Conservation (phyloP, 2,113 vertebrate genomes). For the Atlantisia rogersi region DNA sequence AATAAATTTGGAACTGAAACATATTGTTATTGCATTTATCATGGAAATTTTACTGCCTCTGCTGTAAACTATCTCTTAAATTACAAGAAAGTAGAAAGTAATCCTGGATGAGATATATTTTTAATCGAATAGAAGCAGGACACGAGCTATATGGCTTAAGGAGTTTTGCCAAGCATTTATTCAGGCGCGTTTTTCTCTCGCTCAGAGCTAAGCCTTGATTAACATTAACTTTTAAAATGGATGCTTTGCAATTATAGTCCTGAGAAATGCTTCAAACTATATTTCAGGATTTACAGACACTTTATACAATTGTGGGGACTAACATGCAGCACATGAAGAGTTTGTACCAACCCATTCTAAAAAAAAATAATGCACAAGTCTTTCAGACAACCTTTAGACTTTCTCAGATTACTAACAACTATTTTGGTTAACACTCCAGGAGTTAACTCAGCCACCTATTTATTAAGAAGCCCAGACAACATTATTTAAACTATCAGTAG, state of each 20-base stretch:
- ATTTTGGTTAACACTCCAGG: background rate
- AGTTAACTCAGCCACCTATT: background rate
- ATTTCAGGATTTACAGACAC: background rate
- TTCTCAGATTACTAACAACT: conserved; percentile 33
- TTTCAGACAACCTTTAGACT: conserved; percentile 44
- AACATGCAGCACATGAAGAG: background rate
- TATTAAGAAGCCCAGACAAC: background rate
- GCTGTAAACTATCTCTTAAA: background rate
- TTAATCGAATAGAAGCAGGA: background rate
- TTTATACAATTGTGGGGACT: background rate
- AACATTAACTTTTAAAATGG: conserved; percentile 13
- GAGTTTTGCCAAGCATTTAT: background rate
- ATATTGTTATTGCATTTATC: background rate
- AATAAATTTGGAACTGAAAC: background rate
- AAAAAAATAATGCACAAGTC: background rate
- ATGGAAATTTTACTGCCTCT: background rate
- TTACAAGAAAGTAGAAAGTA: background rate
- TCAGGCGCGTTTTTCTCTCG: background rate
- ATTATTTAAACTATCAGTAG: background rate
- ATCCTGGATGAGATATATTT: background rate
- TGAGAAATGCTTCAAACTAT: background rate
- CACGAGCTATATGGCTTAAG: background rate
- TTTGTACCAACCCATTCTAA: background rate
- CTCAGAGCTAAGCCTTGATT: background rate
- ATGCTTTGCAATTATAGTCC: background rate